Evolutionary conservation across 2,888 invertebrate species (phyloP).

Genomic region (Nephrotoma appendiculata): DNA sequence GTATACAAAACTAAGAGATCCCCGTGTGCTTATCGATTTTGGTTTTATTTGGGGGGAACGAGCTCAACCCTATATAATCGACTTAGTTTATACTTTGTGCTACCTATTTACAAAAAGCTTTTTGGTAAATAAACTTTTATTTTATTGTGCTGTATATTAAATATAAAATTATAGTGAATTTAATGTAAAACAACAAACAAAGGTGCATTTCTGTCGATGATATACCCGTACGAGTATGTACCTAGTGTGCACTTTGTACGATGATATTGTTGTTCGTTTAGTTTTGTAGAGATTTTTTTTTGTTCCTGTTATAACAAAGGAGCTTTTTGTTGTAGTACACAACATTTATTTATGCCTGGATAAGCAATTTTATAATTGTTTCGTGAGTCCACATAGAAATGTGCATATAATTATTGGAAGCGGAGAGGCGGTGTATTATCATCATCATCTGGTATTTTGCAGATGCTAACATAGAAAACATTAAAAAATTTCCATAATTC

Average conservation of each 20-base stretch:
- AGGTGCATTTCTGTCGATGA: neutral
- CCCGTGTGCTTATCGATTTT: too few relatives aligned
- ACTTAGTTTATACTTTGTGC: too few relatives aligned
- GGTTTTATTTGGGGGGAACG: too few relatives aligned
- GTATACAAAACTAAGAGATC: too few relatives aligned
- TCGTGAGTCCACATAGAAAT: neutral
- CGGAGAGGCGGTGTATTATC: neutral
- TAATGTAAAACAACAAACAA: neutral
- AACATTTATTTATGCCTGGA: neutral
- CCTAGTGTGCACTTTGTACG: neutral
- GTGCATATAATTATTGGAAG: neutral
- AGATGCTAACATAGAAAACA: neutral
- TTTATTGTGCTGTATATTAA: neutral
- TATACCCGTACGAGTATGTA: neutral
- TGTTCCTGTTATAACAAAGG: neutral
- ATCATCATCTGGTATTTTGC: neutral
- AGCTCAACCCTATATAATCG: too few relatives aligned
- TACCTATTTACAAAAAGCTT: too few relatives aligned
- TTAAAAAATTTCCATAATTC: neutral
- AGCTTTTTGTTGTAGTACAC: neutral
- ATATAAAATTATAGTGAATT: neutral
- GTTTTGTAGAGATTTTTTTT: neutral
- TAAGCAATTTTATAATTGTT: neutral
- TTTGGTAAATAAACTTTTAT: too few relatives aligned
- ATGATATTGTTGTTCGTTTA: neutral